phyloP scores from a whole-genome alignment of 2,888 invertebrate genomes.

The Eupithecia subumbrata region DNA sequence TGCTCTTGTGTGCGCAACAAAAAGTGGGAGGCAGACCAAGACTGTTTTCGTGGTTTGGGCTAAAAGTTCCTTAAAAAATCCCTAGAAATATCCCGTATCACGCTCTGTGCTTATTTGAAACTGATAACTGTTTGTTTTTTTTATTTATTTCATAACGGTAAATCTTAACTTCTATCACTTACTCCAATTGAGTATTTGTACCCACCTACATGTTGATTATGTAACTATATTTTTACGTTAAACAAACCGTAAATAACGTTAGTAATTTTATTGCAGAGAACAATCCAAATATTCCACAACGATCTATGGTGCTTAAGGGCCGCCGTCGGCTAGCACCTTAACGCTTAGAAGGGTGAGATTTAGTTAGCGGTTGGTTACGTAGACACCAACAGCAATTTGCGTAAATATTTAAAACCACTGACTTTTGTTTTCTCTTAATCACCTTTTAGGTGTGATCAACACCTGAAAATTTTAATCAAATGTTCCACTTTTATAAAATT shows the following conservation, averaged over 20 bases:
- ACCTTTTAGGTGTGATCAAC: conserved; percentile 7
- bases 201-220: too few relatives aligned
- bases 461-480: neutral
- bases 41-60: too few relatives aligned
- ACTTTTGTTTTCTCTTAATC: conserved; percentile 9
- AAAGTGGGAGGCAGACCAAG: too few relatives aligned
- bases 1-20: neutral
- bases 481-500: neutral
- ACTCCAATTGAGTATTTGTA: too few relatives aligned
- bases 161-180: too few relatives aligned
- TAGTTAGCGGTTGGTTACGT: conserved; percentile 31
- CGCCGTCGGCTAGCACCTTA: neutral
- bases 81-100: neutral
- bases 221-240: too few relatives aligned
- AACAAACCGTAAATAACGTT: too few relatives aligned
- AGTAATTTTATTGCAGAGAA: neutral
- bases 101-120: neutral
- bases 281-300: neutral
- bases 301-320: neutral
- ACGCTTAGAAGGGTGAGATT: conserved; percentile 34
- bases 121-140: too few relatives aligned
- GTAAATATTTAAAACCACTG: conserved; percentile 16
- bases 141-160: too few relatives aligned
- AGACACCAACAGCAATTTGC: conserved; percentile 26
- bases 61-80: neutral